Evolutionary conservation across 2,797 vertebrate genomes (phyloP), one percentile per base, ranked within the genome.

Genomic region (Ptychadena robeensis): DNA sequence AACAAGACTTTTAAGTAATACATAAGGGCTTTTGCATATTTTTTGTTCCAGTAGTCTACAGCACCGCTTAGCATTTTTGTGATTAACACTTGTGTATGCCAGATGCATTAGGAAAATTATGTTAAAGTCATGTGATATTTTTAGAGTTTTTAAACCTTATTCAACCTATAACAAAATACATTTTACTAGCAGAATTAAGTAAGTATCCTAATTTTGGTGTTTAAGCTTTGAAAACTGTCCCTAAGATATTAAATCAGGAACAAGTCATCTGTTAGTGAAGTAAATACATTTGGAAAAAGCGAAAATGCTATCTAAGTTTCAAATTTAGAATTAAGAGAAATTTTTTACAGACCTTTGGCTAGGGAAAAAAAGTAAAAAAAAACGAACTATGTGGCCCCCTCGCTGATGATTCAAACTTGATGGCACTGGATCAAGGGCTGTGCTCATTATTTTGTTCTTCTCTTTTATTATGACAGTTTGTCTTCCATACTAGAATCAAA

Each of bases 1-100:
- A 68, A 57, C n/a, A 57, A 35, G 31, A 10, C 10, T 75, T 73
- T 37, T 32, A n/a, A 63, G 48, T 1, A 34, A n/a, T 59, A 37
- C 53, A 75, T 22, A 40, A 69, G 67, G n/a, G 40, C 37, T 69
- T 53, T 53, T 53, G 44, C 44, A 53, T 53, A 53, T 53, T 53
- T n/a, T 53, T 15, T 53, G 18, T 53, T 53, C 15, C 18, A 7
- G 8, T 53, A 53, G 44, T 22, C 22, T 53, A 22, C 44, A 22
- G 22, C n/a, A 22, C 18, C 44, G 22, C 44, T 22, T n/a, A 53
- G 44, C 8, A 53, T 53, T 53, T 53, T 53, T 4, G 18, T 15
- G 7, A 53, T 22, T 53, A 53, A 22, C 18, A 22, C 18, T 22
- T 53, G 18, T 53, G 15, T n/a, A 15, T 12, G 14, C 14, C 18